These are phyloP conservation scores for Sus cebifrons DNA, from an alignment of 2,797 vertebrate genomes.

Conservation along the genomic window DNA sequence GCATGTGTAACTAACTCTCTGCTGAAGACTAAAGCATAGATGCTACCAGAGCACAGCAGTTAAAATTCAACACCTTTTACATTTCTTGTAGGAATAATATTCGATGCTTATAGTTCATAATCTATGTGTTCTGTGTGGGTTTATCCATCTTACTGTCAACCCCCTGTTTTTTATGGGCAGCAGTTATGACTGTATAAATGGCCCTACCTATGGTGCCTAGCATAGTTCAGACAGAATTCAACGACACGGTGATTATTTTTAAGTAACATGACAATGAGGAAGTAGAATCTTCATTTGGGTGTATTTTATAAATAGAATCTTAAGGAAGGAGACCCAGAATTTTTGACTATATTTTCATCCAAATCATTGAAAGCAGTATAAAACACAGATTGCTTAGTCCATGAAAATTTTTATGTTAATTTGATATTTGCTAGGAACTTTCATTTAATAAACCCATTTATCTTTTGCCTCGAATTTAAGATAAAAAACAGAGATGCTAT, in stretches of 20 bases:
- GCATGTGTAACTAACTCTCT: neutral
- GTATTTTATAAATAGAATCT: slow-evolving; percentile 76
- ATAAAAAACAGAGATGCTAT: slow-evolving; percentile 51
- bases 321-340: slow-evolving; percentile 68
- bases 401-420: slow-evolving; percentile 62
- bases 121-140: slow-evolving; percentile 24
- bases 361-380: slow-evolving; percentile 37
- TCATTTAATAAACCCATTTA: slow-evolving; percentile 70
- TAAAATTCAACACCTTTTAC: slow-evolving; percentile 23
- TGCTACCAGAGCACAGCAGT: neutral
- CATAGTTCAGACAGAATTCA: slow-evolving; percentile 53
- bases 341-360: slow-evolving; percentile 73
- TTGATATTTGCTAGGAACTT: slow-evolving; percentile 64
- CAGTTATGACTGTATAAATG: neutral
- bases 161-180: slow-evolving; percentile 34
- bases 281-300: slow-evolving; percentile 83
- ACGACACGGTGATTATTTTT: slow-evolving; percentile 19
- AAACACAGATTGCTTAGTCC: slow-evolving; percentile 58
- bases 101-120: slow-evolving; percentile 48
- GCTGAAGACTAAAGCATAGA: slow-evolving; percentile 30
- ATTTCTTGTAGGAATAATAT: slow-evolving; percentile 46
- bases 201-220: neutral
- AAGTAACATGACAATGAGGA: slow-evolving; percentile 78
- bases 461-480: slow-evolving; percentile 69
- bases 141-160: slow-evolving; percentile 59